These are phyloP conservation scores for Erythrocercus mccallii DNA, from an alignment of 2,113 vertebrate genomes.

Conservation along the genomic window DNA sequence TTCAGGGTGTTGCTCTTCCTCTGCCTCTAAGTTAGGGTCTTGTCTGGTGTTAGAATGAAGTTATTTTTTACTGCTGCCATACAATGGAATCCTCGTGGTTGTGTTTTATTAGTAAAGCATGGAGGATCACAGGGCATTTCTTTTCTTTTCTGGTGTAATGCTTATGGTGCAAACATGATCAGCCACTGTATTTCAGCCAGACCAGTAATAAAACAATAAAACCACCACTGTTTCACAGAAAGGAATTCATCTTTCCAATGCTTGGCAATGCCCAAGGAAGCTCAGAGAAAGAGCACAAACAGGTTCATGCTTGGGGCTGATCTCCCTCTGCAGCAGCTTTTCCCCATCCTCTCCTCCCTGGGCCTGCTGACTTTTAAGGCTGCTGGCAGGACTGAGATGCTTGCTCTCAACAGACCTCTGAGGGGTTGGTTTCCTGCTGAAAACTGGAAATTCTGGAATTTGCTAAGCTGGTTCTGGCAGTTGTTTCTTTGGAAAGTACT, in stretches of 20 bases:
- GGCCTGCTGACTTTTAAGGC: neutral
- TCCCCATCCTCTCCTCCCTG: neutral
- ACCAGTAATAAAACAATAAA: neutral
- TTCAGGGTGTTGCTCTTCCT: neutral
- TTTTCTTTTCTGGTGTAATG: neutral
- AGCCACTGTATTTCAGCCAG: neutral
- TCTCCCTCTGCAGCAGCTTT: neutral
- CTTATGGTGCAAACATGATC: neutral
- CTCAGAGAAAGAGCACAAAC: neutral
- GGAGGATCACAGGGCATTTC: neutral
- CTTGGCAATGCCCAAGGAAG: neutral
- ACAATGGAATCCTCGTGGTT: accelerated
- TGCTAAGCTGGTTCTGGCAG: neutral
- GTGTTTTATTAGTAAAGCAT: neutral
- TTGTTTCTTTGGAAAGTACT: neutral
- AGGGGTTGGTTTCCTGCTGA: neutral
- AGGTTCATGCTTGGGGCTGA: neutral
- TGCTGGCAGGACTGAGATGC: neutral
- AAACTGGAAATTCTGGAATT: neutral
- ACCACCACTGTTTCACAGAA: neutral
- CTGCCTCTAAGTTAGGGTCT: neutral
- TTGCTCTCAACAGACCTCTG: neutral
- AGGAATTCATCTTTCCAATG: neutral
- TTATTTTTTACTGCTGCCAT: neutral
- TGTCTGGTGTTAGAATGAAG: neutral